Conservation (phyloP, 2,888 invertebrate genomes). For the Heliconius sara region DNA sequence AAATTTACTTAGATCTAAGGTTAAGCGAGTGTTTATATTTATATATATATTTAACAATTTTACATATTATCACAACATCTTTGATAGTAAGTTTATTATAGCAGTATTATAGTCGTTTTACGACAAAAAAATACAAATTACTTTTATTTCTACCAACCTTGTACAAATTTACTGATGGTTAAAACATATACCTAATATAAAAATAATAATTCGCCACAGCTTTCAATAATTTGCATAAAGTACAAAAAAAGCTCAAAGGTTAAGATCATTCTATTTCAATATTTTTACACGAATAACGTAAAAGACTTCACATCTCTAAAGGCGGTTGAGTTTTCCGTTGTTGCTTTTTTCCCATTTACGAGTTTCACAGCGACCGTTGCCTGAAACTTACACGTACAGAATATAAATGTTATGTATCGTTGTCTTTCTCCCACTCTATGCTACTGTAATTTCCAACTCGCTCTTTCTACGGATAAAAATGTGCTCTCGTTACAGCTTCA, state of each 20-base stretch:
- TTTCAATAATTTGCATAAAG: neutral
- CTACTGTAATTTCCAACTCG: conserved; percentile 59
- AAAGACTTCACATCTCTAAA: conserved; percentile 72
- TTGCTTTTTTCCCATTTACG: conserved; percentile 85
- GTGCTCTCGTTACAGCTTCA: conserved; percentile 79
- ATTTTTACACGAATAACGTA: conserved; percentile 40
- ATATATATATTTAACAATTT: too few relatives aligned
- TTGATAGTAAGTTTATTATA: neutral
- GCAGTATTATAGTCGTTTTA: too few relatives aligned
- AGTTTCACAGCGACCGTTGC: conserved; percentile 84
- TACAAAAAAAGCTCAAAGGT: neutral
- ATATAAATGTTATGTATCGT: conserved; percentile 78
- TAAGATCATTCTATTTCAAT: neutral
- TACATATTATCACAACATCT: too few relatives aligned
- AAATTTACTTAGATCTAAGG: too few relatives aligned
- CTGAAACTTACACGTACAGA: conserved; percentile 84
- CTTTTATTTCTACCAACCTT: too few relatives aligned
- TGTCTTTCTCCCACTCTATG: conserved; percentile 59
- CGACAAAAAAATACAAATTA: too few relatives aligned
- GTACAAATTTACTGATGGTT: too few relatives aligned
- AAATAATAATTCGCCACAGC: neutral
- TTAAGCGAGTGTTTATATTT: too few relatives aligned
- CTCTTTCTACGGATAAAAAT: conserved; percentile 81
- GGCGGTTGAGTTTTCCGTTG: conserved; percentile 80
- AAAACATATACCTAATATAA: neutral